These are phyloP conservation scores for Argya squamiceps DNA, from an alignment of 2,797 vertebrate species.

Conservation along the genomic window DNA sequence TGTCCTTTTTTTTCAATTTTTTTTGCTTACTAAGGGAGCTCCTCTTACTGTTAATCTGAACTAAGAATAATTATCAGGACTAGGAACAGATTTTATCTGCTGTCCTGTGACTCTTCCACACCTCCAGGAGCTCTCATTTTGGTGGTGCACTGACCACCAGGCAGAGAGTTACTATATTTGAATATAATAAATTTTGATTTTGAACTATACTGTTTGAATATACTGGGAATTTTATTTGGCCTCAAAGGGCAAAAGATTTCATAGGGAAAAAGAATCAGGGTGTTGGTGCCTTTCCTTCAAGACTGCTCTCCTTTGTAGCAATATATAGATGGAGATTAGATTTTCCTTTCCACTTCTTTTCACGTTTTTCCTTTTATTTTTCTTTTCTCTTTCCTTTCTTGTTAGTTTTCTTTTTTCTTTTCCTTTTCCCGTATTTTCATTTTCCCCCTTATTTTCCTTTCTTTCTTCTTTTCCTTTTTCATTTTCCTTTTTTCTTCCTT, in stretches of 20 bases:
- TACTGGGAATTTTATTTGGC: not conserved
- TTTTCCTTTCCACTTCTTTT: not conserved
- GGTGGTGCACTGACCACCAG: not conserved
- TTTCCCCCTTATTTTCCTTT: not conserved
- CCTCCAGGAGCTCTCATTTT: not conserved
- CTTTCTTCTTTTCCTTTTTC: not conserved
- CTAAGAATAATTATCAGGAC: not conserved
- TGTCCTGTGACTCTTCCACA: not conserved
- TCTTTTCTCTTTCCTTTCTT: not conserved
- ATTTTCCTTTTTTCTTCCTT: no score
- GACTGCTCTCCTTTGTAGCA: not conserved
- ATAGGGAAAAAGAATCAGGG: not conserved
- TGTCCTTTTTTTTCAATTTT: not conserved
- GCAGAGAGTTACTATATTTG: not conserved
- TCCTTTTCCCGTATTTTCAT: not conserved
- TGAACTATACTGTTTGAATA: not conserved
- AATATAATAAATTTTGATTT: not conserved
- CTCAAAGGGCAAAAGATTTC: not conserved
- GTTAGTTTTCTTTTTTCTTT: not conserved
- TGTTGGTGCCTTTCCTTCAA: accelerated
- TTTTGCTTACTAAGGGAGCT: not conserved
- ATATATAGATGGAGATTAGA: not conserved
- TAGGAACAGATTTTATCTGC: not conserved
- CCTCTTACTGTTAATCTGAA: not conserved
- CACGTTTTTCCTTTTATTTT: not conserved